A percentile compares a stretch with the other conserved stretches of the same genome.
These are phyloP conservation scores for Hermodice carunculata DNA, from an alignment of 2,888 invertebrate genomes.

Conservation along the genomic window DNA sequence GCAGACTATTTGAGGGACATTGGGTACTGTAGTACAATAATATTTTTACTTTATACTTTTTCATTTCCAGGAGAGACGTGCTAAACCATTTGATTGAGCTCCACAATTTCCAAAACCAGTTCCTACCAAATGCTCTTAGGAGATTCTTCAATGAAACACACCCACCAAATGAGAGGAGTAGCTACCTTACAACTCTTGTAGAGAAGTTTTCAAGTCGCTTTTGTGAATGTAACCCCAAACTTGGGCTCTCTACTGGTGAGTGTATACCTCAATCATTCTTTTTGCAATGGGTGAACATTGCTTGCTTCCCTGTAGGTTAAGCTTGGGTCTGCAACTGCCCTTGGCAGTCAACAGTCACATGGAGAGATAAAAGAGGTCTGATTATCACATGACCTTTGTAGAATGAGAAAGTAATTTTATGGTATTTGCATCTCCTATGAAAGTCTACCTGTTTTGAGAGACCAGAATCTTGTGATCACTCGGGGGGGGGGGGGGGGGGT, in stretches of 20 bases:
- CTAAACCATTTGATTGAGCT: slow-evolving; percentile 69
- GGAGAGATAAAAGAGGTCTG: too few relatives aligned
- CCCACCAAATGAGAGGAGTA: slow-evolving; percentile 70
- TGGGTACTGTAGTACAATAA: too few relatives aligned
- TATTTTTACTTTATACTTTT: slow-evolving; percentile 1
- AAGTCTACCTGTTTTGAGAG: too few relatives aligned
- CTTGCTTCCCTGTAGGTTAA: background rate
- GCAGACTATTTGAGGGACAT: too few relatives aligned
- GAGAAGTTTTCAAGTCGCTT: slow-evolving; percentile 71
- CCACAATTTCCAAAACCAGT: slow-evolving; percentile 71
- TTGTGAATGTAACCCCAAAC: slow-evolving; percentile 70
- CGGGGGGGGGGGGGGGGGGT: too few relatives aligned
- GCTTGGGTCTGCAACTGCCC: too few relatives aligned
- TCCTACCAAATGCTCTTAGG: slow-evolving; percentile 71
- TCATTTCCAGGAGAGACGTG: slow-evolving; percentile 59
- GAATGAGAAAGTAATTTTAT: too few relatives aligned
- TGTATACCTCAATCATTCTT: background rate
- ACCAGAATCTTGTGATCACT: too few relatives aligned
- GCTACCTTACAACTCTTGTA: slow-evolving; percentile 69
- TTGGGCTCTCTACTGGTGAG: slow-evolving; percentile 69
- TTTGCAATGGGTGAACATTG: background rate
- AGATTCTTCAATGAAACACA: slow-evolving; percentile 70
- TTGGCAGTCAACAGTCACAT: too few relatives aligned
- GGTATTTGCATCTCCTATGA: too few relatives aligned
- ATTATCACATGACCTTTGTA: too few relatives aligned